These are phyloP conservation scores for Rhizomys pruinosus DNA, from an alignment of 2,113 vertebrate genomes.

Conservation along the genomic window DNA sequence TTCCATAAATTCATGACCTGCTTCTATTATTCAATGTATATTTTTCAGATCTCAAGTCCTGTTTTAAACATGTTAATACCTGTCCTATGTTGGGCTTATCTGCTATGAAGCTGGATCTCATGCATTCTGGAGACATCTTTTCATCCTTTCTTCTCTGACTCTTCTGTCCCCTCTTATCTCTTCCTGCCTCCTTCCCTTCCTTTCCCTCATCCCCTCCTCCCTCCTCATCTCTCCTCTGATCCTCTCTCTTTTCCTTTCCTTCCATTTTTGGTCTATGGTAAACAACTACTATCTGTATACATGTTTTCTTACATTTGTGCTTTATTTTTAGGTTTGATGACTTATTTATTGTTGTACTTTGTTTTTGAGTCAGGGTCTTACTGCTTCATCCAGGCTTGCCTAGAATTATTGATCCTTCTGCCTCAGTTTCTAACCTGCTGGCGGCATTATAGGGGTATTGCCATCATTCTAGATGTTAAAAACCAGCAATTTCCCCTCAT, in stretches of 20 bases:
- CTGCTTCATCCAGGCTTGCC: background rate
- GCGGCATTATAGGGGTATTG: background rate
- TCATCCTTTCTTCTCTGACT: background rate
- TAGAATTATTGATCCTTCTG: background rate
- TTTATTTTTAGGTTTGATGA: background rate
- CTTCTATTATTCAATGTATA: background rate
- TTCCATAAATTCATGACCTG: background rate
- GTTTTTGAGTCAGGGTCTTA: background rate
- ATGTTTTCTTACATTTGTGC: background rate
- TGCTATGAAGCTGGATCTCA: background rate
- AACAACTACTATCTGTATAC: background rate
- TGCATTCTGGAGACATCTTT: background rate
- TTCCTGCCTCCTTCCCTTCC: fast-evolving
- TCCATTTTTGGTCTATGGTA: background rate
- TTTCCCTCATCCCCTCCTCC: background rate
- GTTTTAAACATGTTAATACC: constrained; percentile 53
- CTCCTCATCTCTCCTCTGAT: fast-evolving
- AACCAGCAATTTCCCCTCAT: background rate
- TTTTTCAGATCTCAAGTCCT: constrained; percentile 38
- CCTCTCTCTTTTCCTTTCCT: fast-evolving
- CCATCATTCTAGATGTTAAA: no score
- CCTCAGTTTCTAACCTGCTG: background rate
- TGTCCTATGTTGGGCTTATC: constrained; percentile 67
- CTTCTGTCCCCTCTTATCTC: background rate
- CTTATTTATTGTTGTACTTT: no score